A percentile compares a stretch with the other conserved stretches of the same genome.
phyloP scores from a whole-genome alignment of 2,113 vertebrate genomes.

The Tricholaema leucomelas region DNA sequence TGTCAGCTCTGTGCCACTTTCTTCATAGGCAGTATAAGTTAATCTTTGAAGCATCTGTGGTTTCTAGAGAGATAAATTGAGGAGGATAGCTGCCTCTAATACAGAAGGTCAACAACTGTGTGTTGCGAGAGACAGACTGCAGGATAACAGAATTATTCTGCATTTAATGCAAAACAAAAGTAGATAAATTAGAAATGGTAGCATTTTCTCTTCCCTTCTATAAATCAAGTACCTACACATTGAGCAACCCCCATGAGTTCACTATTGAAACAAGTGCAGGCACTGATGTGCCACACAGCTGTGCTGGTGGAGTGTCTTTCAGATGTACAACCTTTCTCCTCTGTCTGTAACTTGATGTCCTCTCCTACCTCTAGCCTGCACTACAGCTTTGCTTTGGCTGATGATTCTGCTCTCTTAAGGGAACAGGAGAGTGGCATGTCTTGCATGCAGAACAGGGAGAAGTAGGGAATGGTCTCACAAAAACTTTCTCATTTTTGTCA shows the following conservation, averaged over 20 bases:
- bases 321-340: neutral
- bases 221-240: neutral
- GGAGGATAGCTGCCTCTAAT: neutral
- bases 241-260: neutral
- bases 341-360: neutral
- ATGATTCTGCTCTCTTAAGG: neutral
- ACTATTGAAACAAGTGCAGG: neutral
- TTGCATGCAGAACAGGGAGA: no score
- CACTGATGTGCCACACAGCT: neutral
- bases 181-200: neutral
- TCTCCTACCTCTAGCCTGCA: accelerated
- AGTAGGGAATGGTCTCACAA: neutral
- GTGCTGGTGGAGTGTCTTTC: neutral
- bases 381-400: neutral
- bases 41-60: neutral
- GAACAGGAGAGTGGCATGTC: accelerated
- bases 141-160: neutral
- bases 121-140: neutral
- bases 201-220: neutral
- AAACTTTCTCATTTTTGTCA: neutral
- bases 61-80: neutral
- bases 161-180: neutral
- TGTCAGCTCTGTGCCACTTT: neutral
- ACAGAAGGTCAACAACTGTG: no score
- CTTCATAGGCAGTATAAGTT: neutral